Conservation (phyloP, 2,797 vertebrate genomes). For the Monodelphis domestica region DNA sequence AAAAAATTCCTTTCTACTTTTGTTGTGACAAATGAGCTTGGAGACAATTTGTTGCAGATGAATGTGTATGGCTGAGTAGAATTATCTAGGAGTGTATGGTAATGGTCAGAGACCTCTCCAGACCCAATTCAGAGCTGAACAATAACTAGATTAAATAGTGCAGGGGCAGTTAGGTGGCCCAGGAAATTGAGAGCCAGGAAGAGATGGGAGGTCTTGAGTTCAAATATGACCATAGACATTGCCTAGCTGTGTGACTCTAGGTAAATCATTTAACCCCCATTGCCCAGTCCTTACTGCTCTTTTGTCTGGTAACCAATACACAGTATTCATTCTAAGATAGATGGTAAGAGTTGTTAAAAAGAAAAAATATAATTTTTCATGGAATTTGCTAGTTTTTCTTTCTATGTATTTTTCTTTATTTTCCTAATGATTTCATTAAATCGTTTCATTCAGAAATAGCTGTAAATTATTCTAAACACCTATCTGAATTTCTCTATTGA, state of each 20-base stretch:
- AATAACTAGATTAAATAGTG: too few species aligned
- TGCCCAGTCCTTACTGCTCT: too few species aligned
- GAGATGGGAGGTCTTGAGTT: too few species aligned
- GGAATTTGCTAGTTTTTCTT: neutral
- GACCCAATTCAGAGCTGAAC: slow-evolving; percentile 9
- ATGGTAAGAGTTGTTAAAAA: too few species aligned
- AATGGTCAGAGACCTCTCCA: neutral
- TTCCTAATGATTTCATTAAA: slow-evolving; percentile 50
- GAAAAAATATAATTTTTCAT: too few species aligned
- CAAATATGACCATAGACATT: too few species aligned
- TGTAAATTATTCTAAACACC: slow-evolving; percentile 57
- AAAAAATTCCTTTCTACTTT: slow-evolving; percentile 28
- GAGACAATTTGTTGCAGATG: neutral
- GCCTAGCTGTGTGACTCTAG: too few species aligned
- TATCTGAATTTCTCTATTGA: slow-evolving; percentile 28
- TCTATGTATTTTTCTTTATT: neutral
- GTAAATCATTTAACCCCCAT: too few species aligned
- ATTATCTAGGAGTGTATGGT: neutral
- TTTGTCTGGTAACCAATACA: too few species aligned
- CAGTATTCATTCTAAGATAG: too few species aligned
- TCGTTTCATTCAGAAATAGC: slow-evolving; percentile 40
- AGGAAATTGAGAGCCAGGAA: too few species aligned
- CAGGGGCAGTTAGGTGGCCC: too few species aligned
- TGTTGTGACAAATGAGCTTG: neutral
- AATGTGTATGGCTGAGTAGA: neutral